Percentiles rank a stretch among this genome's conserved stretches.
Conservation (phyloP, 2,113 vertebrate genomes). For the Rhipidura dahli region DNA sequence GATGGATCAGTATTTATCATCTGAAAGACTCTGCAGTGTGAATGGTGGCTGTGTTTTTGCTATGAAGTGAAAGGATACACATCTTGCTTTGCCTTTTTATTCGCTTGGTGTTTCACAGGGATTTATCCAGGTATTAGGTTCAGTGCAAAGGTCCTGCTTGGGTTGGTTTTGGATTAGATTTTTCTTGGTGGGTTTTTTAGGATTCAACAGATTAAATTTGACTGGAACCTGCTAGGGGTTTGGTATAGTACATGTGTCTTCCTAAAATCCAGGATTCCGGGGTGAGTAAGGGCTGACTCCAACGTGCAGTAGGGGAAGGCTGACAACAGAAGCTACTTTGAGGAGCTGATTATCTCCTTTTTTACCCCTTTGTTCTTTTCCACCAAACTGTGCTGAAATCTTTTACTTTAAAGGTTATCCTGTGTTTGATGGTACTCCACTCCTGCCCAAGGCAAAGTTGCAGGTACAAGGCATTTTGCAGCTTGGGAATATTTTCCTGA, state of each 20-base stretch:
- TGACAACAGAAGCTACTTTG: not conserved
- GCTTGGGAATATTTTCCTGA: not conserved
- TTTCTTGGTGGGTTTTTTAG: not conserved
- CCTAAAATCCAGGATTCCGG: not conserved
- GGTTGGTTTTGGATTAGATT: not conserved
- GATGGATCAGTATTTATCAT: not conserved
- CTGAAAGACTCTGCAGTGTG: not conserved
- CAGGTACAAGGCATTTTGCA: not conserved
- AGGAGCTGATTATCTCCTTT: not conserved
- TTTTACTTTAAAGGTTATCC: not conserved
- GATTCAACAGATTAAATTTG: not conserved
- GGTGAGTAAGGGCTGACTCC: not conserved
- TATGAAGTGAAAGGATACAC: not conserved
- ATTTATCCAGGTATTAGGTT: not conserved
- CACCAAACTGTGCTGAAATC: not conserved
- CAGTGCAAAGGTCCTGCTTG: not conserved
- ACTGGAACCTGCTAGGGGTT: not conserved
- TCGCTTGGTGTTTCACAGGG: not conserved
- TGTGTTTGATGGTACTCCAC: accelerated
- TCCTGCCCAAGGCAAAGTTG: not conserved
- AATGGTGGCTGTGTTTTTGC: not conserved
- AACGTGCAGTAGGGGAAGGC: not conserved
- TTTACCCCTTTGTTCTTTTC: not conserved
- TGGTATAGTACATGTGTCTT: not conserved
- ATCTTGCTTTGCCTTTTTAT: not conserved